A percentile compares a stretch with the other conserved stretches of the same genome.
These are phyloP conservation scores for Copidosoma aretas DNA, from an alignment of 2,888 invertebrate genomes.

Conservation along the genomic window DNA sequence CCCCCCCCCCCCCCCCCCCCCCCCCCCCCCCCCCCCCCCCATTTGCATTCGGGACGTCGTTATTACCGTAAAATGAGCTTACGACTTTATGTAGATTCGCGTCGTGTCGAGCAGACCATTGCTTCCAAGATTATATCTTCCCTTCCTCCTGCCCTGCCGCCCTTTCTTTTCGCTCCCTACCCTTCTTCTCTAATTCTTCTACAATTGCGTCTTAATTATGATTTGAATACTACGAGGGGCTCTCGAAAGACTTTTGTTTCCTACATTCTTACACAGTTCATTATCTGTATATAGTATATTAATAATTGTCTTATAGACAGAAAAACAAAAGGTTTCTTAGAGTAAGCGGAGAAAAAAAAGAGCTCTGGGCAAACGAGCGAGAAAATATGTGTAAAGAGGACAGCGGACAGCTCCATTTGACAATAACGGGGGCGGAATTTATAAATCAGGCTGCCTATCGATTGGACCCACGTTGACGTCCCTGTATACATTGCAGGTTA, in stretches of 20 bases:
- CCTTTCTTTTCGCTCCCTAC: background rate
- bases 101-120: background rate
- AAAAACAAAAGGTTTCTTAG: background rate
- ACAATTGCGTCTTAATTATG: slow-evolving; percentile 5
- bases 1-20: background rate
- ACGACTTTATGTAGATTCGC: slow-evolving; percentile 25
- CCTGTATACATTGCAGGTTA: no score
- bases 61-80: slow-evolving; percentile 26
- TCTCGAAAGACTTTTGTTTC: background rate
- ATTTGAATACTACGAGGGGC: slow-evolving; percentile 3
- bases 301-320: background rate
- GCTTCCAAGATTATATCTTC: background rate
- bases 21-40: background rate
- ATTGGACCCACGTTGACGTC: background rate
- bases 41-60: slow-evolving; percentile 27
- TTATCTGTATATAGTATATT: no score
- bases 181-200: slow-evolving; percentile 1
- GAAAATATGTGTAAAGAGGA: slow-evolving; percentile 3
- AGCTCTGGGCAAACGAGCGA: slow-evolving; percentile 6
- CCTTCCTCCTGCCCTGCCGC: slow-evolving; percentile 5
- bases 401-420: slow-evolving; percentile 52
- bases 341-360: slow-evolving; percentile 21
- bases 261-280: background rate
- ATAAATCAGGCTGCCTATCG: slow-evolving; percentile 53
- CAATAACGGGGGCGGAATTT: slow-evolving; percentile 41